Evolutionary conservation across 37 sponge, comb jelly and placozoan genomes (phyloP), one percentile per base, ranked within the genome.

Genomic region (Eunapius fragilis): DNA sequence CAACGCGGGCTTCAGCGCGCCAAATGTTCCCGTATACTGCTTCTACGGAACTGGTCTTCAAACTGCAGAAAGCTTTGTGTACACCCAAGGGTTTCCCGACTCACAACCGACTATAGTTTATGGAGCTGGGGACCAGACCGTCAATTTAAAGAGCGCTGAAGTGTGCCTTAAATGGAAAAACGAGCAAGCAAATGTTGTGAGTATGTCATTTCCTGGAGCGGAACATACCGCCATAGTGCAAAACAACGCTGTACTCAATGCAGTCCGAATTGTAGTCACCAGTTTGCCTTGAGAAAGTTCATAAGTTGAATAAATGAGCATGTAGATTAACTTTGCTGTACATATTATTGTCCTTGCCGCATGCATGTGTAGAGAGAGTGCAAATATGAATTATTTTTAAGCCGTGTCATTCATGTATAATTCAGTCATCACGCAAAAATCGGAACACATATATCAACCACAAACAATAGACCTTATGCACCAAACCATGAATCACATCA

Each of bases 81-180:
- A 73, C 36, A 58, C 11, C 7, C 31, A 77, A 34, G 67, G 23
- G 27, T 41, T 68, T 71, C n/a, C 25, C 22, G 37, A 25, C 47
- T 24, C 36, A 12, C 25, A 25, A 9, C 76, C 35, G 1, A 28
- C 82, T 7, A 50, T 67, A 35, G 11, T 81, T 34, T 72, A 23
- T 25, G 88, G 91, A 45, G 58, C 89, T 50, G 96, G 96, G 23
- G 96, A 95, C 71, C 91, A 93, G 13, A 93, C 91, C 0, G 93
- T 95, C 30, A 90, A 90, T 74, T 31, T 67, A 13, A 36, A 17
- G 3, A 87, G 86, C 32, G 78, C 94, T 17, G 80, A 92, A 70
- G 84, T 90, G 30, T 93, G 93, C 67, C 80, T 37, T 19, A 41
- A 82, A 45, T 95, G 93, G 88, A 78, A 37, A 14, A 71, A 38